phyloP scores from a whole-genome alignment of 1,140 invertebrate species.

The Drosophila teissieri region DNA sequence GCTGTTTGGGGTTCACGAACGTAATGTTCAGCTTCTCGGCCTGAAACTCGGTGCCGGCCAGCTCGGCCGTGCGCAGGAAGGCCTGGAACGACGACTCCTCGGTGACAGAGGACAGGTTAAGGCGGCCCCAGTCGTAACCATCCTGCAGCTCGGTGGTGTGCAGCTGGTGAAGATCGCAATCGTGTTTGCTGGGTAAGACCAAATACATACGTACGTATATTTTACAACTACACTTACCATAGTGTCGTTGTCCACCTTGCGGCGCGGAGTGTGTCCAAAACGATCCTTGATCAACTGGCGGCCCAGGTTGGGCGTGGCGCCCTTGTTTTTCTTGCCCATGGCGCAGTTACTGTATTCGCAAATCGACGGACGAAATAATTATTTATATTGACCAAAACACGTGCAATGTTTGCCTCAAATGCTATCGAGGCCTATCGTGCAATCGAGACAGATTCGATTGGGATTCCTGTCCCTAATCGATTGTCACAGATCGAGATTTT shows the following conservation, averaged over 20 bases:
- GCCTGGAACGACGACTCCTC: constrained; percentile 98
- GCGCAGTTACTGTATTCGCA: neutral
- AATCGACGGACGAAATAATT: neutral
- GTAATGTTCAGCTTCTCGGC: constrained; percentile 94
- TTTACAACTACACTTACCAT: constrained; percentile 85
- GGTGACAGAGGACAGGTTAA: constrained; percentile 97
- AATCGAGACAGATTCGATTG: neutral
- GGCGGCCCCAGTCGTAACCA: constrained; percentile 94
- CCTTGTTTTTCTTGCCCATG: constrained; percentile 78
- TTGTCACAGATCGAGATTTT: too few relatives aligned
- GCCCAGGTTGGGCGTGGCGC: constrained; percentile 86
- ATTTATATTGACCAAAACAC: constrained; percentile 13
- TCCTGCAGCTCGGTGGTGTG: constrained; percentile 95
- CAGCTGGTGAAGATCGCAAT: constrained; percentile 86
- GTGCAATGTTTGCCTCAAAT: neutral
- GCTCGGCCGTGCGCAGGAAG: constrained; percentile 96
- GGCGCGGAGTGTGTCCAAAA: constrained; percentile 87
- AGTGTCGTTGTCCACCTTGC: constrained; percentile 87
- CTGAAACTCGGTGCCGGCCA: constrained; percentile 97
- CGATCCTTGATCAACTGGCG: constrained; percentile 91
- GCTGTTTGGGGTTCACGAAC: constrained; percentile 86
- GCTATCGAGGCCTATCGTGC: too few relatives aligned
- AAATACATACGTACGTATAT: neutral
- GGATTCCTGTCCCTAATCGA: too few relatives aligned
- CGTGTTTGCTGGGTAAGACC: too few relatives aligned